Evolutionary conservation across 2,888 invertebrate species (phyloP), one percentile per base, ranked within the genome.

Genomic region (Epinotia brunnichana): DNA sequence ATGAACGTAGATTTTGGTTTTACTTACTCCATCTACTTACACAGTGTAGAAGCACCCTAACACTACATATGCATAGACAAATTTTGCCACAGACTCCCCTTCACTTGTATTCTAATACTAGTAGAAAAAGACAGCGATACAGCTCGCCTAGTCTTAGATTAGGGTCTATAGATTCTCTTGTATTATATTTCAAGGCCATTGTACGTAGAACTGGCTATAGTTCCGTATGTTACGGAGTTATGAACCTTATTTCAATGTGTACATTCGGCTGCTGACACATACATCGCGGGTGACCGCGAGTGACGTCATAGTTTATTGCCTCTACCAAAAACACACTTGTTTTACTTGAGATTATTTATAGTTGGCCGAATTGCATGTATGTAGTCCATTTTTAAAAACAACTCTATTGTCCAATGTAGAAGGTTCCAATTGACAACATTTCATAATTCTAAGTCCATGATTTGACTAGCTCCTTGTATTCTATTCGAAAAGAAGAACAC

Each of bases 181-280:
- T 62, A 62, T 62, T 62, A 29, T n/a, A 62, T 62, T 62, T 17
- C 29, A 62, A 61, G 21, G 61, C 21, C 41, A n/a, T 17, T 17
- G 2, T 29, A n/a, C 35, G 24, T 61, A 61, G 41, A 41, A 15
- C 21, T 61, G 44, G 17, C 44, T 21, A 44, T 61, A 44, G 24
- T 44, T 21, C 61, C 44, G n/a, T 60, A 13, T 44, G 48, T n/a
- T n/a, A 61, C 44, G 29, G 24, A 24, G n/a, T 29, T 15, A 53
- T 51, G 35, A 60, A 17, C n/a, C 29, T 63, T 35, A 13, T 51
- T 63, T 29, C 48, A 63, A 63, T 63, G 35, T 53, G 35, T 3
- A 13, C 51, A n/a, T 17, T 53, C 35, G 35, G 17, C 53, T 63
- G 63, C 51, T 63, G 63, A 63, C 63, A 29, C 51, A 0, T 10